Percentiles rank a stretch among this genome's conserved stretches.
Evolutionary conservation across 2,888 invertebrate genomes (phyloP).

Genomic region (Ochropleura leucogaster): DNA sequence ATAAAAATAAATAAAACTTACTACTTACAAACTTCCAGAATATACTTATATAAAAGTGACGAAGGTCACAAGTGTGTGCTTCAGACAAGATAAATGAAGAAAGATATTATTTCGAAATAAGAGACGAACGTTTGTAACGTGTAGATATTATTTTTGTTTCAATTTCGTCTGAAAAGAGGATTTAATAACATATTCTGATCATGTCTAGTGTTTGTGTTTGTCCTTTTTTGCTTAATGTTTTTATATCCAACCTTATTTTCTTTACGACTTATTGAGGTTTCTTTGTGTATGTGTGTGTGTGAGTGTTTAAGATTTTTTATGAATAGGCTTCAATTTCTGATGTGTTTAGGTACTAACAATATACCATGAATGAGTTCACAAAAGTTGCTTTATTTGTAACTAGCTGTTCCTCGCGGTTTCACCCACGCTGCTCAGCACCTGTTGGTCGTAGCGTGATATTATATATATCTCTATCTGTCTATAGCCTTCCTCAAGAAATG

Average conservation of each 20-base stretch:
- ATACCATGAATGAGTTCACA: neutral
- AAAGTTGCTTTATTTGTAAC: too few relatives aligned
- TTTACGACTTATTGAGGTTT: neutral
- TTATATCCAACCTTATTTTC: neutral
- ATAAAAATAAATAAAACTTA: neutral
- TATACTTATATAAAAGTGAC: neutral
- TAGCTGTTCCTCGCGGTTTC: too few relatives aligned
- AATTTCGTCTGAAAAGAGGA: constrained; percentile 20
- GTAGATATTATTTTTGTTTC: constrained; percentile 24
- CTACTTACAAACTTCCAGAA: neutral
- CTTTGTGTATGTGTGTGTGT: neutral
- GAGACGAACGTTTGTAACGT: neutral
- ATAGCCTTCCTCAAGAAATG: too few relatives aligned
- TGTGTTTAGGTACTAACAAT: neutral
- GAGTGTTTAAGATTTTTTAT: neutral
- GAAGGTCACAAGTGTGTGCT: neutral
- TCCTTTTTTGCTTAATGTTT: constrained; percentile 9
- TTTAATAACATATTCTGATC: constrained; percentile 32
- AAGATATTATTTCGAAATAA: constrained; percentile 31
- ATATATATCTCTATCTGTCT: too few relatives aligned
- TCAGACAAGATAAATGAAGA: constrained; percentile 19
- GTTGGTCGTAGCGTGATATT: too few relatives aligned
- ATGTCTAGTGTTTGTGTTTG: constrained; percentile 7
- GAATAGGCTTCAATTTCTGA: neutral
- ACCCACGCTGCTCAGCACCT: too few relatives aligned